Conservation (phyloP, 2,113 vertebrate genomes). For the Thunnus maccoyii region DNA sequence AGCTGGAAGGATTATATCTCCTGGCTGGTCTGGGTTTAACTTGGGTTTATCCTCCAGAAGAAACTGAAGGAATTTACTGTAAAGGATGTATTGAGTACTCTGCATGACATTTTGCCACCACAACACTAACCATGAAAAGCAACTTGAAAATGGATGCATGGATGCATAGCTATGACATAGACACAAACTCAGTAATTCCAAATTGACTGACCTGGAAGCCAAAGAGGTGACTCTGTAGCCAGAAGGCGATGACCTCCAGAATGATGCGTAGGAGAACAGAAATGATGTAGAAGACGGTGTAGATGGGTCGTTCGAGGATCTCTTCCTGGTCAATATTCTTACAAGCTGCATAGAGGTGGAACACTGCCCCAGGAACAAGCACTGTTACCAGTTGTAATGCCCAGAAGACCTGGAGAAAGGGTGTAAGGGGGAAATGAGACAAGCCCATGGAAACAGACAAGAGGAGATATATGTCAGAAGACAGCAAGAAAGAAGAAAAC, state of each 20-base stretch:
- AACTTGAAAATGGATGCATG: background rate
- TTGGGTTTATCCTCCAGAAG: background rate
- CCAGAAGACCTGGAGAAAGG: slow-evolving; percentile 88
- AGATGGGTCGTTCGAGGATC: slow-evolving; percentile 88
- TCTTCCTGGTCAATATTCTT: slow-evolving; percentile 91
- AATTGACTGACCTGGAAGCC: slow-evolving; percentile 84
- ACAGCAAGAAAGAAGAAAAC: background rate
- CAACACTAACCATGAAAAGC: background rate
- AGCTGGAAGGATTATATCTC: background rate
- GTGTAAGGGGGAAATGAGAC: background rate
- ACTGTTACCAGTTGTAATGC: slow-evolving; percentile 89
- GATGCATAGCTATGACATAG: background rate
- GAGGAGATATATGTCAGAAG: background rate
- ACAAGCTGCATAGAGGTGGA: slow-evolving; percentile 90
- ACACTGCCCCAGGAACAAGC: slow-evolving; percentile 88
- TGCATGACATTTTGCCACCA: too few relatives aligned
- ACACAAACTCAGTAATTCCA: background rate
- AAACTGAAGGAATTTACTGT: background rate
- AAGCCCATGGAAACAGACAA: background rate
- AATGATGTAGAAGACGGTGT: slow-evolving; percentile 88
- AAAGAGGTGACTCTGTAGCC: slow-evolving; percentile 92
- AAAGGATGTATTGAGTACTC: too few relatives aligned
- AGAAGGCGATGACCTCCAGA: slow-evolving; percentile 90
- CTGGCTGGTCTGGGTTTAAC: background rate
- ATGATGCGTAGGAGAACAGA: slow-evolving; percentile 90